Evolutionary conservation across 2,113 vertebrate genomes (phyloP).

Genomic region (Perca fluviatilis): DNA sequence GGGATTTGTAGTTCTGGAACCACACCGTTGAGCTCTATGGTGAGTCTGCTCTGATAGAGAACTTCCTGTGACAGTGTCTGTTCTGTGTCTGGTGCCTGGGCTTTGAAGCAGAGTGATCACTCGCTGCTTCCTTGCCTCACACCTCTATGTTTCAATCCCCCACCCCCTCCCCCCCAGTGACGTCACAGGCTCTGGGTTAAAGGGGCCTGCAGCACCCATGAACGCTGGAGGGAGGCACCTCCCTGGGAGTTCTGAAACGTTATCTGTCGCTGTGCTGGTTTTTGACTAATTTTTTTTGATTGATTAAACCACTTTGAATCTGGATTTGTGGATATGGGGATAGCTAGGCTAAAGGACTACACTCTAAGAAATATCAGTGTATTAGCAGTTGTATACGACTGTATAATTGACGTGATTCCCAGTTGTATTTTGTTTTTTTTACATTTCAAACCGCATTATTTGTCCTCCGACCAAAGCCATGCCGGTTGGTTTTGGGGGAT

Average conservation of each 20-base stretch:
- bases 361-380: too few relatives aligned
- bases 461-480: too few relatives aligned
- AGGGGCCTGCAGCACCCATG: conserved; percentile 28
- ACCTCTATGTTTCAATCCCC: background rate
- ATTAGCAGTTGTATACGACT: too few relatives aligned
- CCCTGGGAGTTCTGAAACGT: background rate
- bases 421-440: too few relatives aligned
- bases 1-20: too few relatives aligned
- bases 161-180: background rate
- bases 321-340: too few relatives aligned
- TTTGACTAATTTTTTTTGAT: background rate
- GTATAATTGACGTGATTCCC: too few relatives aligned
- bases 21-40: too few relatives aligned
- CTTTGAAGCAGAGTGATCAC: conserved; percentile 34
- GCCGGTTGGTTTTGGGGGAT: too few relatives aligned
- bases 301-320: background rate
- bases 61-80: background rate
- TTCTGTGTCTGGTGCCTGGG: conserved; percentile 7
- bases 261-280: background rate
- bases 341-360: too few relatives aligned
- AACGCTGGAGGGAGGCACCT: background rate
- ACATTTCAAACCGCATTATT: too few relatives aligned
- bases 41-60: background rate
- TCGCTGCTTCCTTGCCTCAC: background rate
- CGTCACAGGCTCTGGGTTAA: conserved; percentile 45